A percentile compares a stretch with the other conserved stretches of the same genome.
phyloP scores from a whole-genome alignment of 2,113 vertebrate species.

The Heterotis niloticus region DNA sequence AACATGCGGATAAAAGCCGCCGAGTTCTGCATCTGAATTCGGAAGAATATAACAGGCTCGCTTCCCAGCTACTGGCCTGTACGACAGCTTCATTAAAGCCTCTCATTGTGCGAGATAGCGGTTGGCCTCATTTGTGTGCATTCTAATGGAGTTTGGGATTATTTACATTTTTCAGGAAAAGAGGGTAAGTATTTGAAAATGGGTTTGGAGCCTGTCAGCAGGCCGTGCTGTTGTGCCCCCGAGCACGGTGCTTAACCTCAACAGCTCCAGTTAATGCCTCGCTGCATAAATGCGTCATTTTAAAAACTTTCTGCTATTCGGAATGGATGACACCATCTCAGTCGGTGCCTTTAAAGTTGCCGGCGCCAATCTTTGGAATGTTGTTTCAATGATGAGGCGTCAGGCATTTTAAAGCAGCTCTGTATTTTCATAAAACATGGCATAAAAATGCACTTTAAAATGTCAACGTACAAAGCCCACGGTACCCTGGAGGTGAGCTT shows the following conservation, averaged over 20 bases:
- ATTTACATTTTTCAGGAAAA: slow-evolving; percentile 26
- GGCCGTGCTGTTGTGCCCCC: not conserved
- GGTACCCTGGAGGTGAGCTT: too few relatives aligned
- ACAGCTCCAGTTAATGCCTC: slow-evolving; percentile 1
- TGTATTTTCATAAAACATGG: too few relatives aligned
- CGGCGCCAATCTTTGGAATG: not conserved
- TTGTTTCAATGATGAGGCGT: not conserved
- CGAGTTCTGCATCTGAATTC: not conserved
- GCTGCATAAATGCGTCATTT: slow-evolving; percentile 2
- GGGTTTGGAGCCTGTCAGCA: not conserved
- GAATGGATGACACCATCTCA: not conserved
- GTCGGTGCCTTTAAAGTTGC: not conserved
- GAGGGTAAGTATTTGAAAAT: not conserved
- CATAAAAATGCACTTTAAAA: too few relatives aligned
- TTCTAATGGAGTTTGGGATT: not conserved
- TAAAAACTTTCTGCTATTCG: slow-evolving; percentile 3
- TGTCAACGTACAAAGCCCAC: too few relatives aligned
- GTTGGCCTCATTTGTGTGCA: not conserved
- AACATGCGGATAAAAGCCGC: not conserved
- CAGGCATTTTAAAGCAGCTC: too few relatives aligned
- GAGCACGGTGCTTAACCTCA: not conserved
- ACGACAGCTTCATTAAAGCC: slow-evolving; percentile 16
- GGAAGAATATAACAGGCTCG: not conserved
- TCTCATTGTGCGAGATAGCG: not conserved
- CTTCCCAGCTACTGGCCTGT: not conserved